Evolutionary conservation across 2,797 vertebrate genomes (phyloP).

Genomic region (Myotis vivesi): DNA sequence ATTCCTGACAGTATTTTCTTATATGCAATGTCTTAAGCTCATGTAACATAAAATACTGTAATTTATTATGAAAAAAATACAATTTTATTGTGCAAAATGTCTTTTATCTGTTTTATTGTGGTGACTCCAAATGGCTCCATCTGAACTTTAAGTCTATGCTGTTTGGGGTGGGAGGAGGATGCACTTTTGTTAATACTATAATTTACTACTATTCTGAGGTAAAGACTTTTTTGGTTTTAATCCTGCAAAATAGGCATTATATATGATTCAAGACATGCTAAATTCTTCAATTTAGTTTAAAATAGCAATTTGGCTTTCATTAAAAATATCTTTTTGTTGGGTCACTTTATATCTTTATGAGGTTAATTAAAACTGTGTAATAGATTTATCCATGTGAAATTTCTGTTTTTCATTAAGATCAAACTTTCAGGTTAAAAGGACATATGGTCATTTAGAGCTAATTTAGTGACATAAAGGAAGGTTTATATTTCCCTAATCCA

Average conservation of each 20-base stretch:
- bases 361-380: slow-evolving; percentile 54
- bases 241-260: background rate
- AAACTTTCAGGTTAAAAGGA: slow-evolving; percentile 11
- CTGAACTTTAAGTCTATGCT: background rate
- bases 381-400: slow-evolving; percentile 44
- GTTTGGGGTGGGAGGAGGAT: background rate
- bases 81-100: background rate
- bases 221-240: background rate
- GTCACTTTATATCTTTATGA: slow-evolving; percentile 46
- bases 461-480: background rate
- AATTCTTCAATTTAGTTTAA: slow-evolving; percentile 26
- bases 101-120: background rate
- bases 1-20: background rate
- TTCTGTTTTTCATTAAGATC: slow-evolving; percentile 54
- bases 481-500: background rate
- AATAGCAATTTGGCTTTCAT: background rate
- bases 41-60: background rate
- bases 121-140: background rate
- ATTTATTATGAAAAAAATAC: background rate
- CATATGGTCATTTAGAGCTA: slow-evolving; percentile 1
- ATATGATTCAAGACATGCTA: slow-evolving; percentile 16
- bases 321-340: slow-evolving; percentile 10
- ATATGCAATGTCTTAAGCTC: background rate
- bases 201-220: background rate
- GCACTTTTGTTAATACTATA: background rate